A percentile compares a stretch with the other conserved stretches of the same genome.
These are phyloP conservation scores for Potorous gilbertii DNA, from an alignment of 2,797 vertebrate genomes.

Conservation along the genomic window DNA sequence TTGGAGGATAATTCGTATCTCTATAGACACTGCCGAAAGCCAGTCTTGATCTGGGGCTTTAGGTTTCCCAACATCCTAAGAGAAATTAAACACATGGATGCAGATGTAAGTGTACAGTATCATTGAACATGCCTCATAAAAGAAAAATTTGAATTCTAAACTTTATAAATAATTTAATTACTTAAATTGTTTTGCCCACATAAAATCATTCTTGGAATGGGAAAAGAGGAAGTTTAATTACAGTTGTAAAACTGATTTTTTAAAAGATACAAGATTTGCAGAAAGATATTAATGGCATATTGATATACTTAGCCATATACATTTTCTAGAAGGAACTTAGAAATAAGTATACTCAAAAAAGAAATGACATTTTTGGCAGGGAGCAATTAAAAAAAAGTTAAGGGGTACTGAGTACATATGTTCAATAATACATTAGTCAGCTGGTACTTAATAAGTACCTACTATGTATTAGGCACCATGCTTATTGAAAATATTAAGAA, in stretches of 20 bases:
- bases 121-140: constrained; percentile 11
- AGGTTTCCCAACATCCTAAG: constrained; percentile 92
- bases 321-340: constrained; percentile 36
- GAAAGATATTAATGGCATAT: neutral
- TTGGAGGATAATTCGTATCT: constrained; percentile 93
- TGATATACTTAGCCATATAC: constrained; percentile 29
- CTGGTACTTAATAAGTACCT: neutral
- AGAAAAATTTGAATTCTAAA: constrained; percentile 8
- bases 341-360: neutral
- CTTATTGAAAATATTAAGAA: neutral
- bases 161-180: constrained; percentile 15
- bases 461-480: neutral
- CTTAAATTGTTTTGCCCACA: neutral
- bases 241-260: neutral
- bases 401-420: neutral
- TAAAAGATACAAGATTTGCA: neutral
- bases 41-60: constrained; percentile 89
- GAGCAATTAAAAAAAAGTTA: neutral
- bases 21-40: constrained; percentile 91
- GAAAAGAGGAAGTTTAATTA: constrained; percentile 16
- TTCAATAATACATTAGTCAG: neutral
- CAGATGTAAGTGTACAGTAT: constrained; percentile 91
- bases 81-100: constrained; percentile 90
- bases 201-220: neutral
- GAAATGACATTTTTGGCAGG: neutral